phyloP scores from a whole-genome alignment of 1,140 invertebrate genomes.

The Lucilia sericata region DNA sequence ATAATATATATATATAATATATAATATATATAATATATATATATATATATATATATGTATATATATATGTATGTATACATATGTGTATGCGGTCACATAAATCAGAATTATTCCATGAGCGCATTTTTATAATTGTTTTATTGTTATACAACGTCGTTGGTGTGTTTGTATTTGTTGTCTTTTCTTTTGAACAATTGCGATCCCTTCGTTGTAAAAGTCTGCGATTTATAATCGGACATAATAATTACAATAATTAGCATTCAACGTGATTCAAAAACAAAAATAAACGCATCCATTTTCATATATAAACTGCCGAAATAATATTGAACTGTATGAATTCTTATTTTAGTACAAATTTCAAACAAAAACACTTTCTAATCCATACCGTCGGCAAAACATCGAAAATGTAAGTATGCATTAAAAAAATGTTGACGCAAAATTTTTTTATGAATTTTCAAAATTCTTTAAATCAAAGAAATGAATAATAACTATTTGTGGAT shows the following conservation, averaged over 20 bases:
- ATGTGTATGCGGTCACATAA: neutral
- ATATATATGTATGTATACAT: neutral
- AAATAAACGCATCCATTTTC: neutral
- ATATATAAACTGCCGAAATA: neutral
- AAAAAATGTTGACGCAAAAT: neutral
- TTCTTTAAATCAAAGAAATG: too few relatives aligned
- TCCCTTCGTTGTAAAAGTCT: neutral
- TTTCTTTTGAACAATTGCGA: conserved; percentile 17
- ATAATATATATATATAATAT: too few relatives aligned
- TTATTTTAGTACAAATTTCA: neutral
- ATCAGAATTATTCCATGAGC: neutral
- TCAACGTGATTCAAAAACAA: neutral
- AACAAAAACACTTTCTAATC: neutral
- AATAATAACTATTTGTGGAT: too few relatives aligned
- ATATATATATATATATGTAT: neutral
- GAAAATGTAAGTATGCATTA: neutral
- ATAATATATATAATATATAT: neutral
- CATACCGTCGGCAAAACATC: neutral
- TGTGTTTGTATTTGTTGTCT: neutral
- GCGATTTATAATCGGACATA: conserved; percentile 22
- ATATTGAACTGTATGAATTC: neutral
- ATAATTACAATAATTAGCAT: neutral
- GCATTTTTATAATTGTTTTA: conserved; percentile 21
- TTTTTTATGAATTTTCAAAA: too few relatives aligned
- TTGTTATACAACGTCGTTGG: neutral